phyloP scores from a whole-genome alignment of 2,797 vertebrate genomes.

The Chloroceryle amazona region DNA sequence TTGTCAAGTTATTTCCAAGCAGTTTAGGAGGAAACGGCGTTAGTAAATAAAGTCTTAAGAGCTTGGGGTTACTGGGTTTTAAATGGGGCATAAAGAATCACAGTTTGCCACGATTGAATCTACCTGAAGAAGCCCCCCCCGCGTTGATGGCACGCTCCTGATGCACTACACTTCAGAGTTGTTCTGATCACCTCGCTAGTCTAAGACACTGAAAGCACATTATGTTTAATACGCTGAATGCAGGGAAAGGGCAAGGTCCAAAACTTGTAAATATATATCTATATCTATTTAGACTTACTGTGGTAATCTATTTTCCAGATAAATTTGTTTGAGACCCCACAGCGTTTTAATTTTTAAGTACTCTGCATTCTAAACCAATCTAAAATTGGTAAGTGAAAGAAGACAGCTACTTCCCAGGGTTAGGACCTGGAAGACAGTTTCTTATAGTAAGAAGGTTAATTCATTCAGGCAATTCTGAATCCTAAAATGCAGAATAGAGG shows the following conservation, averaged over 20 bases:
- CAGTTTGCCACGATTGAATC: neutral
- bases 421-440: neutral
- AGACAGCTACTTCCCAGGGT: neutral
- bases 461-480: neutral
- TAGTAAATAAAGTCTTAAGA: constrained; percentile 5
- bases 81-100: neutral
- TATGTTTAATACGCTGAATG: neutral
- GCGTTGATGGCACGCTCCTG: neutral
- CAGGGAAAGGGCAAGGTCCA: neutral
- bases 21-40: neutral
- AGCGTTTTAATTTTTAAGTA: neutral
- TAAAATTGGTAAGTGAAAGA: neutral
- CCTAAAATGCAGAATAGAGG: neutral
- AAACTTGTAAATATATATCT: neutral
- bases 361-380: neutral
- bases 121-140: neutral
- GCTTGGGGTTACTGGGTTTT: neutral
- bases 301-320: neutral
- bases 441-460: neutral
- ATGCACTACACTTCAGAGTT: neutral
- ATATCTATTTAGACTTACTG: neutral
- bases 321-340: neutral
- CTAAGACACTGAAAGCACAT: neutral
- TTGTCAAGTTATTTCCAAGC: constrained; percentile 41
- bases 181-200: neutral